phyloP scores from a whole-genome alignment of 2,888 invertebrate genomes.

The Calephelis perditalis region DNA sequence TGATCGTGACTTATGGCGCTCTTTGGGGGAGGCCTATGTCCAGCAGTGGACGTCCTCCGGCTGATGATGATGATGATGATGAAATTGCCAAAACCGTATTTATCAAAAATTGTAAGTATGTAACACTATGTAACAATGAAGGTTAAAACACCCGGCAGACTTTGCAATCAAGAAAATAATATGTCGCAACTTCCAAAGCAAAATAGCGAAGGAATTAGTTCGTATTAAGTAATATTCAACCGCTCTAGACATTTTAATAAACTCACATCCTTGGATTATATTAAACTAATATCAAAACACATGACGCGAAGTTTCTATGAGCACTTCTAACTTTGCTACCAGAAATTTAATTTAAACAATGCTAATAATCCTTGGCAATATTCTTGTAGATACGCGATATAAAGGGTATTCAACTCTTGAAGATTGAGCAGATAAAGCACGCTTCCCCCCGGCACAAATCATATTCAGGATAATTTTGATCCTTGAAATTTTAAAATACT shows the following conservation, averaged over 20 bases:
- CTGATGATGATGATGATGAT: too few relatives aligned
- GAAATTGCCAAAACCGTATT: too few relatives aligned
- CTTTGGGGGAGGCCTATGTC: too few relatives aligned
- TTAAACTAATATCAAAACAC: background rate
- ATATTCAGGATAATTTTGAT: slow-evolving; percentile 27
- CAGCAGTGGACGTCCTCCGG: too few relatives aligned
- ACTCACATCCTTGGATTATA: background rate
- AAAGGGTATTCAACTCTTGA: background rate
- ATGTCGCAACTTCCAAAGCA: too few relatives aligned
- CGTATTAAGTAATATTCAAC: too few relatives aligned
- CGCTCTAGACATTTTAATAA: background rate
- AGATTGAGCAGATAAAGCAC: slow-evolving; percentile 15
- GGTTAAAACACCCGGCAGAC: too few relatives aligned
- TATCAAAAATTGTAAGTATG: too few relatives aligned
- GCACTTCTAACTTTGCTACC: background rate
- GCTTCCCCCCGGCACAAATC: slow-evolving; percentile 27
- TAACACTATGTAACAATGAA: too few relatives aligned
- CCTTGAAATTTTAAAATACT: slow-evolving; percentile 24
- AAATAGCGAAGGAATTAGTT: too few relatives aligned
- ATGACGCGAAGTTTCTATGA: background rate
- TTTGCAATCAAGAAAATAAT: too few relatives aligned
- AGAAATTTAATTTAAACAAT: slow-evolving; percentile 4
- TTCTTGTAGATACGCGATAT: slow-evolving; percentile 4
- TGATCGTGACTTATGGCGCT: too few relatives aligned
- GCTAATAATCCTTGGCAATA: slow-evolving; percentile 4